A percentile compares a stretch with the other conserved stretches of the same genome.
Conservation (phyloP, 2,797 vertebrate species). For the Liasis olivaceus region DNA sequence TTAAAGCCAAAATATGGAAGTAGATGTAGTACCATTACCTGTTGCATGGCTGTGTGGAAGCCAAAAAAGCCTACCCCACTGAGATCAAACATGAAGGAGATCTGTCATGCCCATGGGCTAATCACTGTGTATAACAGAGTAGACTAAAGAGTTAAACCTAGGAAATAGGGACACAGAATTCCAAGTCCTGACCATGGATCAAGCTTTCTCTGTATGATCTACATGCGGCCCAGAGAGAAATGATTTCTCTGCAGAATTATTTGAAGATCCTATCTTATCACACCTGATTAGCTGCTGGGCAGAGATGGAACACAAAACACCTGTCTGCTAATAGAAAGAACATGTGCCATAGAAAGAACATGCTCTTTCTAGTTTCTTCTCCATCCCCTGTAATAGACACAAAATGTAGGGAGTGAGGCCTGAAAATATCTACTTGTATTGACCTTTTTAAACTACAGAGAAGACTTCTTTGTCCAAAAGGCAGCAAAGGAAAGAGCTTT, state of each 20-base stretch:
- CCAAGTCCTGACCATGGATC: not conserved
- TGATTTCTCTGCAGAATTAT: not conserved
- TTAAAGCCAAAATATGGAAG: not conserved
- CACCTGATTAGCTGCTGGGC: not conserved
- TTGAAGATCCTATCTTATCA: not conserved
- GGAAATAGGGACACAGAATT: not conserved
- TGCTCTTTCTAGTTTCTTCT: not conserved
- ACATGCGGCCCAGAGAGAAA: not conserved
- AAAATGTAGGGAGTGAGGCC: not conserved
- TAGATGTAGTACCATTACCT: not conserved
- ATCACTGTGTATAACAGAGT: not conserved
- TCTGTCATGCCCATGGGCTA: not conserved
- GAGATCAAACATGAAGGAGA: not conserved
- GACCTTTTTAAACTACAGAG: not conserved
- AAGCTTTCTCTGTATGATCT: not conserved
- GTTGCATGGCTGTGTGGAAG: not conserved
- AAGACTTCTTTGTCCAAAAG: not conserved
- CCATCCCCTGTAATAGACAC: not conserved
- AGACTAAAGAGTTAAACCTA: not conserved
- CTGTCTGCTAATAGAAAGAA: not conserved
- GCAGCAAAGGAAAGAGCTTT: not conserved
- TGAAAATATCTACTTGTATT: not conserved
- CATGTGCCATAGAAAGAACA: not conserved
- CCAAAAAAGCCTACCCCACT: not conserved
- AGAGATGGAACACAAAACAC: not conserved